Conservation (phyloP, 2,888 invertebrate species). For the Dryococelus australis region DNA sequence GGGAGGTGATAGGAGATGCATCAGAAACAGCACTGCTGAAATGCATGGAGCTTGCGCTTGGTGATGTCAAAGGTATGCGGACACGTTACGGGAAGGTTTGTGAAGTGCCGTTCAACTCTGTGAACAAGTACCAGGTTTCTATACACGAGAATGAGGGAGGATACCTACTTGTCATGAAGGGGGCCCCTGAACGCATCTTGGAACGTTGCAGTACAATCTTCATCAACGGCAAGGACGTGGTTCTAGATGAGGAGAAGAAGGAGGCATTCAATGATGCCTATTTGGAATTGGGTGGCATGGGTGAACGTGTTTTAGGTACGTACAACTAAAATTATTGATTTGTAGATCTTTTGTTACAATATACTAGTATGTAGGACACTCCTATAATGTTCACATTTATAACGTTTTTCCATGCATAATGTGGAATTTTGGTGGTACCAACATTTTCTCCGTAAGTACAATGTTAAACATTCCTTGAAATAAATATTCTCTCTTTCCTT, state of each 20-base stretch:
- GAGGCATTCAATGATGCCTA: conserved; percentile 56
- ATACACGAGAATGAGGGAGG: conserved; percentile 65
- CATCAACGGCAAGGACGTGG: conserved; percentile 24
- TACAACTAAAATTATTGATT: not conserved
- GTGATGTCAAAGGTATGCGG: conserved; percentile 63
- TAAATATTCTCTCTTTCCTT: too few relatives aligned
- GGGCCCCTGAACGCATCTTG: conserved; percentile 75
- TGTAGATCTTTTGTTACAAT: too few relatives aligned
- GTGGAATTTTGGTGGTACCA: too few relatives aligned
- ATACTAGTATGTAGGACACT: too few relatives aligned
- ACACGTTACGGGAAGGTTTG: conserved; percentile 64
- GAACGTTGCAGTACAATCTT: conserved; percentile 58
- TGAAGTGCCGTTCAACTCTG: conserved; percentile 75
- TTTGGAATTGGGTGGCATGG: conserved; percentile 66
- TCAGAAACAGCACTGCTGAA: conserved; percentile 74
- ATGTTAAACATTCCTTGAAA: too few relatives aligned
- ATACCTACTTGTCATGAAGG: conserved; percentile 76
- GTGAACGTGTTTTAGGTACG: conserved; percentile 64
- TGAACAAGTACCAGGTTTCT: conserved; percentile 74
- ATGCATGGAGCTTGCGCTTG: conserved; percentile 69
- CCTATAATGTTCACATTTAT: too few relatives aligned
- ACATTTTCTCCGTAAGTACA: too few relatives aligned
- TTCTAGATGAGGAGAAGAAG: conserved; percentile 50
- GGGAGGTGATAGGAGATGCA: conserved; percentile 72
- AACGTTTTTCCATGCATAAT: too few relatives aligned